Evolutionary conservation across 2,888 invertebrate genomes (phyloP).

Genomic region (Limenitis camilla): DNA sequence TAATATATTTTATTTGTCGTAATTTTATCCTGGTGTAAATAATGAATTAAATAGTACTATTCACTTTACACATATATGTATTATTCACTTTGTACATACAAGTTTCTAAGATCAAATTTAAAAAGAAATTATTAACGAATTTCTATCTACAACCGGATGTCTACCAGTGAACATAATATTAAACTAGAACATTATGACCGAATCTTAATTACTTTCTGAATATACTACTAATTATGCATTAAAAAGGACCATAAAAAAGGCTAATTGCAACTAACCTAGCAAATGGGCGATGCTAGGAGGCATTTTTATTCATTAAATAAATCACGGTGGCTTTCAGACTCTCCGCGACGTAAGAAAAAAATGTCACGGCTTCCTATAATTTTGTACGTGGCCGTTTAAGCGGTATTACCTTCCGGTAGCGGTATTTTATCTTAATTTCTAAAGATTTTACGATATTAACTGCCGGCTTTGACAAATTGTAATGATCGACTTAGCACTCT

Average conservation of each 20-base stretch:
- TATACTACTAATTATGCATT: conserved; percentile 36
- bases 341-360: conserved; percentile 61
- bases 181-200: background rate
- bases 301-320: conserved; percentile 69
- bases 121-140: too few relatives aligned
- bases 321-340: conserved; percentile 56
- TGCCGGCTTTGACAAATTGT: conserved; percentile 31
- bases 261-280: conserved; percentile 63
- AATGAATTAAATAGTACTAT: too few relatives aligned
- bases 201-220: conserved; percentile 32
- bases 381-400: conserved; percentile 67
- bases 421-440: conserved; percentile 70
- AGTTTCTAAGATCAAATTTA: too few relatives aligned
- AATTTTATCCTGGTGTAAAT: too few relatives aligned
- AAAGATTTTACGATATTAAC: conserved; percentile 42
- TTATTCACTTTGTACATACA: too few relatives aligned
- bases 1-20: too few relatives aligned
- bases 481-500: conserved; percentile 19
- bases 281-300: conserved; percentile 42
- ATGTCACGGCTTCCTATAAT: conserved; percentile 69
- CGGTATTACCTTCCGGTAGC: conserved; percentile 55
- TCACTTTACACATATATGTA: too few relatives aligned
- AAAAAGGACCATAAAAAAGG: conserved; percentile 52
- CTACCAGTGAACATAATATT: background rate
- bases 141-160: too few relatives aligned